Evolutionary conservation across 2,888 invertebrate species (phyloP).

Genomic region (Drosophila infuscata): DNA sequence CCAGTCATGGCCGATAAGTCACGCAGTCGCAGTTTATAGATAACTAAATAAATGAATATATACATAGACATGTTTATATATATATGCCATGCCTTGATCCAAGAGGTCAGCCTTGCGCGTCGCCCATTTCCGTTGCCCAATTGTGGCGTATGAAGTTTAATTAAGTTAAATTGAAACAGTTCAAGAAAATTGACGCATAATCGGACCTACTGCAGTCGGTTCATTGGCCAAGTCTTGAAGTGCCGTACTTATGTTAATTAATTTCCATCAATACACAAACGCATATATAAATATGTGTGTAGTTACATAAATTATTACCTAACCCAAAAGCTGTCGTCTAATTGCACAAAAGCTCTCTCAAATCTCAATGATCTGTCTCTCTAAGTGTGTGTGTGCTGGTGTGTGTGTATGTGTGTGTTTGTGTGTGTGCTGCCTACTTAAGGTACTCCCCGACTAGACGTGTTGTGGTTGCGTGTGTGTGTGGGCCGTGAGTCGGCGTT

Average conservation of each 20-base stretch:
- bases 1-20: conserved; percentile 50
- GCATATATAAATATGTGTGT: neutral
- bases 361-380: conserved; percentile 4
- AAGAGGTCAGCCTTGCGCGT: conserved; percentile 63
- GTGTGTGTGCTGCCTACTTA: conserved; percentile 46
- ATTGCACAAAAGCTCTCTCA: conserved; percentile 48
- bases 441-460: conserved; percentile 38
- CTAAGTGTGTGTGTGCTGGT: conserved; percentile 5
- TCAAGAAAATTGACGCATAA: conserved; percentile 67
- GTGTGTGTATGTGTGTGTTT: conserved; percentile 17
- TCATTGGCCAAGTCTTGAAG: conserved; percentile 58
- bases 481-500: conserved; percentile 72
- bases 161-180: conserved; percentile 68
- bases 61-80: conserved; percentile 3
- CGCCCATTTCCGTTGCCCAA: conserved; percentile 67
- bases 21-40: conserved; percentile 16
- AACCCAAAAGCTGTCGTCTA: conserved; percentile 59
- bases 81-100: conserved; percentile 37
- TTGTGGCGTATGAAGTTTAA: conserved; percentile 51
- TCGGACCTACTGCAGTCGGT: conserved; percentile 37
- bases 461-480: conserved; percentile 32
- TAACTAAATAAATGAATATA: conserved; percentile 1
- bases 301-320: conserved; percentile 47
- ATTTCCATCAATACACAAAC: conserved; percentile 26
- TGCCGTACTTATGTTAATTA: conserved; percentile 34